Evolutionary conservation across 2,113 vertebrate genomes (phyloP).

Genomic region (Lanius collurio): DNA sequence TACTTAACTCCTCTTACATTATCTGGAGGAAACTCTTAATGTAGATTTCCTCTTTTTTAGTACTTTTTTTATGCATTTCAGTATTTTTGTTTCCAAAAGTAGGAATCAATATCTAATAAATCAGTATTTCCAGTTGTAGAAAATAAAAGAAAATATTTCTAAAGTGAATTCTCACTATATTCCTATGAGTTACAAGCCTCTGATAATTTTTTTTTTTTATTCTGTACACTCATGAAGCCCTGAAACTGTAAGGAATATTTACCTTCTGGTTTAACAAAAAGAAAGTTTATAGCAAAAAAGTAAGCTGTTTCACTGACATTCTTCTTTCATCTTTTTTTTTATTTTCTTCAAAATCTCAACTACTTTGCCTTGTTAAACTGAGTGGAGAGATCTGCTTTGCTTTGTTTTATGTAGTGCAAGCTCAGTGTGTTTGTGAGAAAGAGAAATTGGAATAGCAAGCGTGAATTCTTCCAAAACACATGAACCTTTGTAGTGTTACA

Average conservation of each 20-base stretch:
- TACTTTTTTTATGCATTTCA: slow-evolving; percentile 68
- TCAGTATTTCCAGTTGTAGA: slow-evolving; percentile 65
- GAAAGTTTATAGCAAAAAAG: slow-evolving; percentile 69
- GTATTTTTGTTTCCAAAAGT: slow-evolving; percentile 37
- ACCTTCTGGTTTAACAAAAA: slow-evolving; percentile 43
- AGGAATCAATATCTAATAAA: slow-evolving; percentile 45
- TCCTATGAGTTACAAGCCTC: slow-evolving; percentile 43
- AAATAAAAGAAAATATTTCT: slow-evolving; percentile 62
- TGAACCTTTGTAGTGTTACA: slow-evolving; percentile 62
- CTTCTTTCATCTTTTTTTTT: slow-evolving; percentile 71
- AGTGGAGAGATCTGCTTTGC: slow-evolving; percentile 66
- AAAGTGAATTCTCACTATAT: slow-evolving; percentile 52
- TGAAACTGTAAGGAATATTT: slow-evolving; percentile 62
- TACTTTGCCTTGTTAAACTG: slow-evolving; percentile 69
- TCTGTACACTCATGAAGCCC: slow-evolving; percentile 37
- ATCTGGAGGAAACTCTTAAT: slow-evolving; percentile 71
- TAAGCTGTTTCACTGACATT: slow-evolving; percentile 68
- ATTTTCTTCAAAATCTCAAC: slow-evolving; percentile 68
- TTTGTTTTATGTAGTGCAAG: slow-evolving; percentile 73
- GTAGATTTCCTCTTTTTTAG: slow-evolving; percentile 64
- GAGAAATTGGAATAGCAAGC: slow-evolving; percentile 75
- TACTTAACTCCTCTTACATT: slow-evolving; percentile 66
- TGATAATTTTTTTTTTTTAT: slow-evolving; percentile 14
- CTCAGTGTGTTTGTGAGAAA: slow-evolving; percentile 75
- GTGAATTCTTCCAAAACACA: slow-evolving; percentile 70